Base-by-base conservation (phyloP, 2,113 vertebrate species). In the Epinephelus lanceolatus region DNA sequence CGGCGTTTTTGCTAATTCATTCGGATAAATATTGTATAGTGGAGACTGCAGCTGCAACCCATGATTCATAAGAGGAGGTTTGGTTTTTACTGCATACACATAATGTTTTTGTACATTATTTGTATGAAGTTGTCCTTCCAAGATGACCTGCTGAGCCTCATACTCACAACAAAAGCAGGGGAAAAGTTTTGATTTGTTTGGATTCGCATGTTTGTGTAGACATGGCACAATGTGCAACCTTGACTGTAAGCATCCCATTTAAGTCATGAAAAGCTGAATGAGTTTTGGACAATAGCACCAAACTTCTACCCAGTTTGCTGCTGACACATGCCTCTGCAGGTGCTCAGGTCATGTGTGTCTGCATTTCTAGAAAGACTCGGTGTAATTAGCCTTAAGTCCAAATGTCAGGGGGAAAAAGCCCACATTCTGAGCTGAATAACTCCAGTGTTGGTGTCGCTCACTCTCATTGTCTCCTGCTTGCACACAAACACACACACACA, bases 11-110 rank as follows among this genome's bases (percentile, higher is more conserved):
- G 45, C 45, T 42, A 65, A 86, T 62, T 88, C 37, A 70, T 61
- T 76, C n/a, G 51, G 66, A 86, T 76, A 52, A 76, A 78, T 76
- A 63, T 56, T 84, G 83, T 53, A 45, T 17, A 61, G 74, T 17
- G 27, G 56, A 60, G 57, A 21, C 9, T 59, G 61, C 55, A 51
- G 66, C 72, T 78, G 69, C 13, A 66, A 14, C 53, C 18, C 33
- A 37, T 37, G 33, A 37, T 40, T 71, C 40, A 55, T 40, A 10
- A 25, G 12, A 51, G 30, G 21, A 27, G 47, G 15, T 25, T 61
- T 67, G 15, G 3, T 19, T 51, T 51, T 51, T 19, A 19, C 6
- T 18, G n/a, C 62, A 60, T 19, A 15, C 0, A 21, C 2, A 7
- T 45, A 7, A 0, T 6, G 15, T 42, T 25, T 19, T n/a, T 30